Conservation (phyloP, 1,140 invertebrate genomes). For the Aphidius ervi region DNA sequence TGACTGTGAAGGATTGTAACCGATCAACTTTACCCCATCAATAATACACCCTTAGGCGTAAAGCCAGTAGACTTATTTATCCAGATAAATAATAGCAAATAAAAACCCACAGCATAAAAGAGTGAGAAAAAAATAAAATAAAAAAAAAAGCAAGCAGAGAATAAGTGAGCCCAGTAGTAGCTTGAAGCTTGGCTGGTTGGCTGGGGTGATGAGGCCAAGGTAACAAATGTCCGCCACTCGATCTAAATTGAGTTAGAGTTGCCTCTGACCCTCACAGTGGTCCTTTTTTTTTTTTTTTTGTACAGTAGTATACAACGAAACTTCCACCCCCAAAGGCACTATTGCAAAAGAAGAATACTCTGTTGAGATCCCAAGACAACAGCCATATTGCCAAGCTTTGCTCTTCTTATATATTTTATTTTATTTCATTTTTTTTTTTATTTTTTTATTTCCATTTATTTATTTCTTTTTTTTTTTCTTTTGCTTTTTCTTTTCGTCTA, state of each 20-base stretch:
- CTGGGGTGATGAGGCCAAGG: constrained; percentile 12
- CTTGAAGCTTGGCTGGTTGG: neutral
- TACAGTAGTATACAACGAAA: too few relatives aligned
- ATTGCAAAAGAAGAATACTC: constrained; percentile 27
- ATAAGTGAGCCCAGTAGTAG: too few relatives aligned
- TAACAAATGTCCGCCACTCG: constrained; percentile 50
- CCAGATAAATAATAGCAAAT: constrained; percentile 53
- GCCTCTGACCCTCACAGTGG: constrained; percentile 23
- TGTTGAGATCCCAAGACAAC: constrained; percentile 40
- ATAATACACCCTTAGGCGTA: constrained; percentile 17
- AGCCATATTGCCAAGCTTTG: constrained; percentile 40
- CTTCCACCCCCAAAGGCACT: constrained; percentile 19
- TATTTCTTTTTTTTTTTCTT: constrained; percentile 23
- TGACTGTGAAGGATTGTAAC: constrained; percentile 19
- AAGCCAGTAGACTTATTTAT: constrained; percentile 44
- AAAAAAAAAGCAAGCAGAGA: too few relatives aligned
- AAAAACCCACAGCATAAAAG: constrained; percentile 38
- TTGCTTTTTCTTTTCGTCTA: constrained; percentile 23
- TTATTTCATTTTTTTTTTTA: constrained; percentile 22
- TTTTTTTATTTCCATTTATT: constrained; percentile 1
- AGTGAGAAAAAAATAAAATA: constrained; percentile 13
- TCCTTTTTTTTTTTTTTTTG: neutral
- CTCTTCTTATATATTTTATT: constrained; percentile 26
- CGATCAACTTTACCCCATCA: constrained; percentile 11
- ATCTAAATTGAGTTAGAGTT: constrained; percentile 54